Evolutionary conservation across 1,140 invertebrate genomes (phyloP).

Genomic region (Conus ventricosus): DNA sequence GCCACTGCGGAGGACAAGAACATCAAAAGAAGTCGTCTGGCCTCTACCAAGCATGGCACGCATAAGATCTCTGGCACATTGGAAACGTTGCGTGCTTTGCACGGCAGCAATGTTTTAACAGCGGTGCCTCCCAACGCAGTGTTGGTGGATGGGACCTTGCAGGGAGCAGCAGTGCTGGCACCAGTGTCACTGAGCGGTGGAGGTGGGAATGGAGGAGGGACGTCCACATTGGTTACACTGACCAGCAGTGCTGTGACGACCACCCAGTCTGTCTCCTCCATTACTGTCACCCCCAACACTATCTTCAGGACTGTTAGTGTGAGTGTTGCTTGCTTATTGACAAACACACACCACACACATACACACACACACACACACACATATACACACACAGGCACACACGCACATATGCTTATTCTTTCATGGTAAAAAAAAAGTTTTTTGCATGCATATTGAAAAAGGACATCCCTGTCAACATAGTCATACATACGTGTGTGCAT

Average conservation of each 20-base stretch:
- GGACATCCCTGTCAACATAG: background rate
- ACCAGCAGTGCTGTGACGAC: conserved; percentile 35
- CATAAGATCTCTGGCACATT: conserved; percentile 32
- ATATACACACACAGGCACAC: background rate
- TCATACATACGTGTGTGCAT: background rate
- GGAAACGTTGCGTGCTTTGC: conserved; percentile 41
- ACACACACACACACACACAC: background rate
- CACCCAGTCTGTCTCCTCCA: conserved; percentile 34
- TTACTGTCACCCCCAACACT: conserved; percentile 31
- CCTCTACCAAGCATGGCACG: conserved; percentile 48
- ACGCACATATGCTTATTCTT: background rate
- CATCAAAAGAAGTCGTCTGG: conserved; percentile 44
- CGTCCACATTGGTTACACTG: conserved; percentile 49
- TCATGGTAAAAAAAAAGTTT: background rate
- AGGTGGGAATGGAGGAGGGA: conserved; percentile 29
- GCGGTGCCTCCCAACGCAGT: conserved; percentile 56
- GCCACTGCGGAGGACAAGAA: conserved; percentile 32
- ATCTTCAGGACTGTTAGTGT: conserved; percentile 51
- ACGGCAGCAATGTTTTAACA: conserved; percentile 53
- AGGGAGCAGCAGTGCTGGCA: conserved; percentile 43
- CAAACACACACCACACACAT: background rate
- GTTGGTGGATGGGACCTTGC: conserved; percentile 55
- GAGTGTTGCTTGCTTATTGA: conserved; percentile 13
- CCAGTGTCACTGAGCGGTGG: background rate
- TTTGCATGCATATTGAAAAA: background rate